These are phyloP conservation scores for Rambutsinella grinnellia DNA, from an alignment of 2,888 invertebrate genomes.

Conservation along the genomic window DNA sequence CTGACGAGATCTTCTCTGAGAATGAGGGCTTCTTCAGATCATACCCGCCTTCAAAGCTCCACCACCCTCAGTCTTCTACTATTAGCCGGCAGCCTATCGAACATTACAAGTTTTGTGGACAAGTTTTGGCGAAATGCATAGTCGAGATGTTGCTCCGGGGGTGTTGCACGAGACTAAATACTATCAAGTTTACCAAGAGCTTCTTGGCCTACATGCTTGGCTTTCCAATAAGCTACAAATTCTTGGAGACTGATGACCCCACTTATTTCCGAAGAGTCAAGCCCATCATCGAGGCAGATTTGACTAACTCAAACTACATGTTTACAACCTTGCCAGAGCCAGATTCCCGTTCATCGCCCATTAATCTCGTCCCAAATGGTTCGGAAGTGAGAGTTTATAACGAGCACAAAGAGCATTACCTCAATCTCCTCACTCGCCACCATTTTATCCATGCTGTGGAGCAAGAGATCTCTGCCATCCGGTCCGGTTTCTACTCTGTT, in stretches of 20 bases:
- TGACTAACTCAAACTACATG: neutral
- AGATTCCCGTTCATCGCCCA: neutral
- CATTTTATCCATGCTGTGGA: slow-evolving; percentile 18
- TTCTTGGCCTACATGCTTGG: slow-evolving; percentile 18
- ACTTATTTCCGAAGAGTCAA: slow-evolving; percentile 13
- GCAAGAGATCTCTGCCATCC: slow-evolving; percentile 15
- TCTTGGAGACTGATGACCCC: slow-evolving; percentile 30
- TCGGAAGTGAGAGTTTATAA: slow-evolving; percentile 12
- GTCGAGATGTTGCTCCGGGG: slow-evolving; percentile 18
- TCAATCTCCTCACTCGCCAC: slow-evolving; percentile 8
- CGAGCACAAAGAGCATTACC: slow-evolving; percentile 24
- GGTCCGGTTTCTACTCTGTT: slow-evolving; percentile 19
- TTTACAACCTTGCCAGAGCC: slow-evolving; percentile 15
- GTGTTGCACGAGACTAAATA: slow-evolving; percentile 12
- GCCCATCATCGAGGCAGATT: slow-evolving; percentile 3
- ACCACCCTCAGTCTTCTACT: slow-evolving; percentile 9
- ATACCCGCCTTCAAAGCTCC: neutral
- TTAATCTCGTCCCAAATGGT: slow-evolving; percentile 23
- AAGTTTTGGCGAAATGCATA: slow-evolving; percentile 22
- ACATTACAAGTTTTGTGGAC: slow-evolving; percentile 17
- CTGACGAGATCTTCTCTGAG: slow-evolving; percentile 16
- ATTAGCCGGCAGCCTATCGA: slow-evolving; percentile 6
- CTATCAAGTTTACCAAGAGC: slow-evolving; percentile 12
- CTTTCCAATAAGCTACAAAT: slow-evolving; percentile 6
- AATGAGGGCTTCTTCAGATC: slow-evolving; percentile 10